These are phyloP conservation scores for Neolamprologus tretocephalus DNA, from an alignment of 2,113 vertebrate genomes.

Conservation along the genomic window DNA sequence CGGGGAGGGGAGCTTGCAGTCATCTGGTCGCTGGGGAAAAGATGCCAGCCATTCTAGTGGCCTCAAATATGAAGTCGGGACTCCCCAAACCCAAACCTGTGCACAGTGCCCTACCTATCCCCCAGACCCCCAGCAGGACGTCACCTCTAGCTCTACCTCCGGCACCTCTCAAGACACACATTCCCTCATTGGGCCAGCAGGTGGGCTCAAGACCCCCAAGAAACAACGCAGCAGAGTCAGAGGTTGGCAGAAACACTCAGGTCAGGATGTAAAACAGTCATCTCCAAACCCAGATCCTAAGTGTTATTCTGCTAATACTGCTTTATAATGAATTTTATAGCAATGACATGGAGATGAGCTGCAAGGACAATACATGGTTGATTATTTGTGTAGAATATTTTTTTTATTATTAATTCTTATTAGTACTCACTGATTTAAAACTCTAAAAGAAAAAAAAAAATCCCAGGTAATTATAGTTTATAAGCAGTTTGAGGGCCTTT, in stretches of 20 bases:
- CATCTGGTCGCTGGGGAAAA: constrained; percentile 61
- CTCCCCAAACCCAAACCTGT: constrained; percentile 94
- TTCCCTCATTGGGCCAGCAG: constrained; percentile 25
- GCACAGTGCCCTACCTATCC: constrained; percentile 88
- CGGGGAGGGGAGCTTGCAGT: not conserved
- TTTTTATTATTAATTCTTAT: not conserved
- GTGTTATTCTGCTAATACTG: not conserved
- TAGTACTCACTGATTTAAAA: not conserved
- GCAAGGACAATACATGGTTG: not conserved
- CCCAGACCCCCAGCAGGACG: constrained; percentile 78
- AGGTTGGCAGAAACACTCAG: constrained; percentile 82
- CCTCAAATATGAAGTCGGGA: constrained; percentile 97
- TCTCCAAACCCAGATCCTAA: not conserved
- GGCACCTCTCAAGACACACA: constrained; percentile 75
- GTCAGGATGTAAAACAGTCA: constrained; percentile 66
- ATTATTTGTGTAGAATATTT: not conserved
- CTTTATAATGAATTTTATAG: not conserved
- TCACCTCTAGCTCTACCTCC: constrained; percentile 70
- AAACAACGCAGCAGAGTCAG: constrained; percentile 56
- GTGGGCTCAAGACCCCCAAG: constrained; percentile 52
- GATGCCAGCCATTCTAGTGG: constrained; percentile 94
- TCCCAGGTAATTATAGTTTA: not conserved
- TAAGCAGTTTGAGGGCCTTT: not conserved
- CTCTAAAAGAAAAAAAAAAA: not conserved
- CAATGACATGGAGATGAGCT: not conserved